phyloP scores from a whole-genome alignment of 2,113 vertebrate species.

The Euleptes europaea region DNA sequence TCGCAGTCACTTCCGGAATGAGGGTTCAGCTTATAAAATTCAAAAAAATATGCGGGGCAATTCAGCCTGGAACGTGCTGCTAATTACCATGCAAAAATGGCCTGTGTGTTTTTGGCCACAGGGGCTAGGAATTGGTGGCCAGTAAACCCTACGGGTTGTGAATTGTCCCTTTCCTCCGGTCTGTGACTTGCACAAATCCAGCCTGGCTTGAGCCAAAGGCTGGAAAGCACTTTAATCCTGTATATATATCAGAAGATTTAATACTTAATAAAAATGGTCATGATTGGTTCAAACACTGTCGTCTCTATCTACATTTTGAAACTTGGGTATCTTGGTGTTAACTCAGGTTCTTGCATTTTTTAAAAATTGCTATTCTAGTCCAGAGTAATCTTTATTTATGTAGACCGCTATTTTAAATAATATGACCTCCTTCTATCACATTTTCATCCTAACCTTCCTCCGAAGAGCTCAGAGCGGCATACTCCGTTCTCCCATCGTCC shows the following conservation, averaged over 20 bases:
- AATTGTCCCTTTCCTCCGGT: slow-evolving; percentile 31
- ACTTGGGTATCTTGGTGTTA: neutral
- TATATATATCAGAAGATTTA: neutral
- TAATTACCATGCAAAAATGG: no score
- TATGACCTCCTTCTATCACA: neutral
- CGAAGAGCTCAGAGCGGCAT: no score
- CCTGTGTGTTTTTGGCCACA: neutral
- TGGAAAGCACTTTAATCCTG: slow-evolving; percentile 11
- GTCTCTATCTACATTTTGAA: neutral
- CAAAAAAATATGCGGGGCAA: no score
- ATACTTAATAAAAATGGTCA: neutral
- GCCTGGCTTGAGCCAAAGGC: neutral
- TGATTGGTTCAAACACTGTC: neutral
- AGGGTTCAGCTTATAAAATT: no score
- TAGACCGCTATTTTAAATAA: neutral
- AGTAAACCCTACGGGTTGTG: slow-evolving; percentile 80
- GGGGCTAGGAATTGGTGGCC: slow-evolving; percentile 35
- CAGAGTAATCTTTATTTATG: neutral
- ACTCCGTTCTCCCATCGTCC: no score
- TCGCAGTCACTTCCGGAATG: no score
- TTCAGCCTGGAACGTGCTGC: no score
- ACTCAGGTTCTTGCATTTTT: no score
- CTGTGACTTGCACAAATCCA: slow-evolving; percentile 69
- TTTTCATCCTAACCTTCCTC: no score
- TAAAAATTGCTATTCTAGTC: neutral